Evolutionary conservation across 1,140 invertebrate genomes (phyloP).

Genomic region (Arion vulgaris): DNA sequence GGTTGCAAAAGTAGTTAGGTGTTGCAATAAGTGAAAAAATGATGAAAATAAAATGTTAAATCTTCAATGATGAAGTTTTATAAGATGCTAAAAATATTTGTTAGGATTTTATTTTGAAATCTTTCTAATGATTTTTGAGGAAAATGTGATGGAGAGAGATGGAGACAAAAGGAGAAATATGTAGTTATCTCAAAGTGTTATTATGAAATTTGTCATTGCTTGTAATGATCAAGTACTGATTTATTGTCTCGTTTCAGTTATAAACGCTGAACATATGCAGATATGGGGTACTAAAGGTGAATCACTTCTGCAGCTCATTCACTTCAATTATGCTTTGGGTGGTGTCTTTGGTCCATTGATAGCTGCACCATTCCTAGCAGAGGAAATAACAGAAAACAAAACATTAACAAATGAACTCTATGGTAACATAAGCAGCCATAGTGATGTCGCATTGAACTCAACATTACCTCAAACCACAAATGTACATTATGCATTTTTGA

Average conservation of each 20-base stretch:
- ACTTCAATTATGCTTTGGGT: conserved; percentile 55
- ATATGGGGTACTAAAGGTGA: conserved; percentile 72
- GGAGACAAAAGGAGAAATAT: too few relatives aligned
- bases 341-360: conserved; percentile 50
- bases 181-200: too few relatives aligned
- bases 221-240: too few relatives aligned
- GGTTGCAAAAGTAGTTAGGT: too few relatives aligned
- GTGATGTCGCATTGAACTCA: neutral
- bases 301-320: conserved; percentile 45
- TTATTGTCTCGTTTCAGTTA: conserved; percentile 60
- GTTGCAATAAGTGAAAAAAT: too few relatives aligned
- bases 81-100: too few relatives aligned
- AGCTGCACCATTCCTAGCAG: conserved; percentile 50
- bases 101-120: too few relatives aligned
- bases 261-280: conserved; percentile 72
- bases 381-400: conserved; percentile 1
- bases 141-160: neutral
- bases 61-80: too few relatives aligned
- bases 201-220: too few relatives aligned
- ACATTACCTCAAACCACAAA: neutral
- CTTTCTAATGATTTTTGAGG: too few relatives aligned
- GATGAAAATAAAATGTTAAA: too few relatives aligned
- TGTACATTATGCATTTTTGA: conserved; percentile 40
- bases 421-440: neutral
- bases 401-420: too few relatives aligned